These are phyloP conservation scores for Pseudomyrmex pallidus DNA, from an alignment of 1,140 invertebrate species.

Conservation along the genomic window DNA sequence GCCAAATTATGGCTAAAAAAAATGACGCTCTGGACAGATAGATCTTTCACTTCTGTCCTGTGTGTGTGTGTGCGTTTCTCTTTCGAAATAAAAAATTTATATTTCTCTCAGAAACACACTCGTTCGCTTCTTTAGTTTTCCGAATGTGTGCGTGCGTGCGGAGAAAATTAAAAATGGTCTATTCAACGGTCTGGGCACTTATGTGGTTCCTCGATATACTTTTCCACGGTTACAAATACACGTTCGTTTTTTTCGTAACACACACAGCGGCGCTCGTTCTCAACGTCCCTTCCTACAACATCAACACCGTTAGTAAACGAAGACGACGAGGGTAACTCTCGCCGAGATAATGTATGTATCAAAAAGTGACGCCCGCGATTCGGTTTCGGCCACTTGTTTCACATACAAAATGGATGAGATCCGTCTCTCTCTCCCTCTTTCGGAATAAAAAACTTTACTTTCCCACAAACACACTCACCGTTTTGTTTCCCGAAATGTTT, in stretches of 20 bases:
- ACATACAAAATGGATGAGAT: constrained; percentile 39
- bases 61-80: too few species aligned
- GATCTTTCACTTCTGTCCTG: too few species aligned
- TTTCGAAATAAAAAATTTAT: background rate
- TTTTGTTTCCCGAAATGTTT: background rate
- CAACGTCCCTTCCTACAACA: background rate
- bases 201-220: too few species aligned
- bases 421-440: background rate
- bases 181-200: too few species aligned
- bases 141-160: too few species aligned
- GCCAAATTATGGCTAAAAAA: background rate
- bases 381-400: constrained; percentile 5
- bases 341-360: too few species aligned
- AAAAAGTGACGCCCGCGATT: background rate
- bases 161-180: too few species aligned
- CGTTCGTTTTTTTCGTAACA: background rate
- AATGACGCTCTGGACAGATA: too few species aligned
- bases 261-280: background rate
- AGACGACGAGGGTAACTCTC: background rate
- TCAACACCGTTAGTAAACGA: background rate
- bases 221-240: background rate
- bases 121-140: background rate
- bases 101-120: background rate
- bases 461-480: background rate
- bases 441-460: background rate